Conservation (phyloP, 2,888 invertebrate species). For the Tromatobia lineatoria region DNA sequence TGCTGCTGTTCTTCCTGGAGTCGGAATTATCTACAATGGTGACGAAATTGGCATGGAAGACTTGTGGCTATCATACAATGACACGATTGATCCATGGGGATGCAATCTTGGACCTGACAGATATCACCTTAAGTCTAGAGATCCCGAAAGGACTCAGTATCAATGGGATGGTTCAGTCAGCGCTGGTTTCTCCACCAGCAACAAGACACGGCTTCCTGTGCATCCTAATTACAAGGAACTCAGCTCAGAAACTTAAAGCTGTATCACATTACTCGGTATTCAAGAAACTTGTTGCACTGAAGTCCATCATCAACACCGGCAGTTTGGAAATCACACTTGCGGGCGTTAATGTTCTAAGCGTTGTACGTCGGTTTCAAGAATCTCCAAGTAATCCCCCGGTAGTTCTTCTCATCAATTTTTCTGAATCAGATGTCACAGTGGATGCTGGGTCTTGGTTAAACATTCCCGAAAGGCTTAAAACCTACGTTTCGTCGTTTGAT, state of each 20-base stretch:
- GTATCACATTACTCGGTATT: slow-evolving; percentile 85
- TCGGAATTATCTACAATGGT: slow-evolving; percentile 91
- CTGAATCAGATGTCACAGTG: not conserved
- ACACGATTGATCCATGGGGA: slow-evolving; percentile 89
- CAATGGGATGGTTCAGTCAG: slow-evolving; percentile 88
- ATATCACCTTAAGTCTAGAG: slow-evolving; percentile 85
- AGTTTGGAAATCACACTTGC: slow-evolving; percentile 77
- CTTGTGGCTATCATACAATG: slow-evolving; percentile 87
- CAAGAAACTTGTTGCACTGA: slow-evolving; percentile 86
- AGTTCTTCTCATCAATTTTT: slow-evolving; percentile 16
- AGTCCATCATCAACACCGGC: slow-evolving; percentile 85
- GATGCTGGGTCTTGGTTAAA: slow-evolving; percentile 15
- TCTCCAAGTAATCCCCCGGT: too few species aligned
- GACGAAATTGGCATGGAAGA: slow-evolving; percentile 94
- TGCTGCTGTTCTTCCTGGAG: slow-evolving; percentile 88
- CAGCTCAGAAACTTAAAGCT: slow-evolving; percentile 86
- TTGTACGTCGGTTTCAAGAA: slow-evolving; percentile 64
- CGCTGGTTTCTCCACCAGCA: slow-evolving; percentile 88
- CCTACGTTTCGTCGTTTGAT: not conserved
- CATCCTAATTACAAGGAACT: slow-evolving; percentile 87
- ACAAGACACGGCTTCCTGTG: slow-evolving; percentile 90
- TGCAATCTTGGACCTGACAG: slow-evolving; percentile 88
- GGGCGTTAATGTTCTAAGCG: slow-evolving; percentile 69
- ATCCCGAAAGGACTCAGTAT: slow-evolving; percentile 87
- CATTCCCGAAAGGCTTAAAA: not conserved